Evolutionary conservation across 2,113 vertebrate species (phyloP).

Genomic region (Albula glossodonta): DNA sequence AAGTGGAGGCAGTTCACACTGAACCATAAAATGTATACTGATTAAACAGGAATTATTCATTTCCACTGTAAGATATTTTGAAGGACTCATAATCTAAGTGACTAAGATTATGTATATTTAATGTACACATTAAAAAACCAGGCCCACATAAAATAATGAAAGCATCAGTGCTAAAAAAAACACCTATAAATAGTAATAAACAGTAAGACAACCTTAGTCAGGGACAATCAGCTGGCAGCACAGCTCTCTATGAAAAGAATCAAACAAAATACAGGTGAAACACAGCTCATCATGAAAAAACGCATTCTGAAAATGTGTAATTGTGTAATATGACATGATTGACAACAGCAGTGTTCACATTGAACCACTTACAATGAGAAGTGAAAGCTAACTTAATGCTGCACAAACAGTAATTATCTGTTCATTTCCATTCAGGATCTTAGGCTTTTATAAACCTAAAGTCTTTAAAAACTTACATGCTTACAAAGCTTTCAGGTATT

Average conservation of each 20-base stretch:
- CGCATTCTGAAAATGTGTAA: too few relatives aligned
- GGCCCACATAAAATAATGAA: neutral
- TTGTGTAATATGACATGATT: too few relatives aligned
- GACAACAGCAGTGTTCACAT: too few relatives aligned
- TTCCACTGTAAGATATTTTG: neutral
- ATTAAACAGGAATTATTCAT: neutral
- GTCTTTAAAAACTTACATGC: neutral
- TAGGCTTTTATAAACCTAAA: neutral
- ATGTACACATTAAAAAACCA: neutral
- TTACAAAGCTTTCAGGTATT: neutral
- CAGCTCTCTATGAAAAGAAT: neutral
- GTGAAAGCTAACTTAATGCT: neutral
- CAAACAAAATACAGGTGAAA: neutral
- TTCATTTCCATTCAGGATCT: neutral
- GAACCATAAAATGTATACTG: neutral
- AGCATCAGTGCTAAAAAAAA: neutral
- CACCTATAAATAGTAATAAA: neutral
- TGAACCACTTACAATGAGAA: too few relatives aligned
- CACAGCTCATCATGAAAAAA: neutral
- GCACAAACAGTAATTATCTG: neutral
- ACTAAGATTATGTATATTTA: neutral
- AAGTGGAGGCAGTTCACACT: neutral
- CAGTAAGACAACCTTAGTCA: neutral
- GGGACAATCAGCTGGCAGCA: neutral
- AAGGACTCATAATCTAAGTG: neutral